These are phyloP conservation scores for Ecliptopera silaceata DNA, from an alignment of 2,888 invertebrate species.

Conservation along the genomic window DNA sequence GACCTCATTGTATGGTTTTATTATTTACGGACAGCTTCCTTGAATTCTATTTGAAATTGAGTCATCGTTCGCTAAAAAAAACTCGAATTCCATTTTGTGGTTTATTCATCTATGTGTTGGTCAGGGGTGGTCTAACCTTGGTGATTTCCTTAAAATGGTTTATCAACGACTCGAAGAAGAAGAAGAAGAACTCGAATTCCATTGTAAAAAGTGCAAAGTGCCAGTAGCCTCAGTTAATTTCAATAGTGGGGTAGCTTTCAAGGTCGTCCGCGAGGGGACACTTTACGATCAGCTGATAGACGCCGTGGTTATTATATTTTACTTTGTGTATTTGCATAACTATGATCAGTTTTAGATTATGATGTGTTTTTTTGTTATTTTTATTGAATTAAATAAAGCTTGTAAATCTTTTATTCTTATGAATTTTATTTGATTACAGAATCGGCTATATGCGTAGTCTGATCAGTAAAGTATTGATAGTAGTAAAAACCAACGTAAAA, in stretches of 20 bases:
- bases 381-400: no score
- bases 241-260: conserved; percentile 81
- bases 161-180: no score
- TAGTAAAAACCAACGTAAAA: no score
- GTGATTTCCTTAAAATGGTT: no score
- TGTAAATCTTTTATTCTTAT: no score
- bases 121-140: no score
- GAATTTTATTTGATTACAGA: no score
- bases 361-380: no score
- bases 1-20: no score
- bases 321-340: conserved; percentile 26
- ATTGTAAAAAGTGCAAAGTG: conserved; percentile 78
- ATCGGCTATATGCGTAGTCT: no score
- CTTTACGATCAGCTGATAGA: conserved; percentile 75
- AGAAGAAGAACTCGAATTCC: conserved; percentile 54
- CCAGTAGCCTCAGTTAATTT: conserved; percentile 81
- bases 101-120: no score
- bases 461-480: no score
- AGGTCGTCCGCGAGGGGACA: conserved; percentile 77
- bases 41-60: background rate
- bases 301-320: conserved; percentile 40
- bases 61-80: background rate
- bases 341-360: background rate
- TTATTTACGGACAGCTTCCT: background rate
- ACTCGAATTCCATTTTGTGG: background rate